A percentile compares a stretch with the other conserved stretches of the same genome.
phyloP scores from a whole-genome alignment of 2,888 invertebrate species.

The Venusia cambrica region DNA sequence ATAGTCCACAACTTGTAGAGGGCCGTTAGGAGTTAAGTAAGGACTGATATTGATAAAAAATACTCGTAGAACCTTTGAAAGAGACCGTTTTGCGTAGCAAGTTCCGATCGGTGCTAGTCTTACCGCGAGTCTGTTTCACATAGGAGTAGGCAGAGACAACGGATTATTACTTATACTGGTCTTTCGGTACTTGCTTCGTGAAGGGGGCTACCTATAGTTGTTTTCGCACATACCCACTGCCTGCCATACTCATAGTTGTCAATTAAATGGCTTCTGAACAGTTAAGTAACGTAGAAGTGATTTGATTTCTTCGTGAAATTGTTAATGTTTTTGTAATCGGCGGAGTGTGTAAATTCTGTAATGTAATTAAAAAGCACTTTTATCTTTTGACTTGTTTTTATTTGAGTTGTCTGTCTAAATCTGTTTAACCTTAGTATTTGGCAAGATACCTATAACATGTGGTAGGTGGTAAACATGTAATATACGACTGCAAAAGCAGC shows the following conservation, averaged over 20 bases:
- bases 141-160: too few species aligned
- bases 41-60: constrained; percentile 73
- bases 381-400: constrained; percentile 57
- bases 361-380: constrained; percentile 72
- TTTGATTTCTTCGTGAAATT: constrained; percentile 56
- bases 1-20: constrained; percentile 40
- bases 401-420: constrained; percentile 14
- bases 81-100: too few species aligned
- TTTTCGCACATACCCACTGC: constrained; percentile 40
- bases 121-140: too few species aligned
- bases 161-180: too few species aligned
- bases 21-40: constrained; percentile 69
- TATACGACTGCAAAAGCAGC: too few species aligned
- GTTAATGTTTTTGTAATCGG: constrained; percentile 71
- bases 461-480: too few species aligned
- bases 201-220: too few species aligned
- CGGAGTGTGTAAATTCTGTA: constrained; percentile 73
- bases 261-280: constrained; percentile 38
- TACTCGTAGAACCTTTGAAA: constrained; percentile 51
- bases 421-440: too few species aligned
- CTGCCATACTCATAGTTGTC: constrained; percentile 40
- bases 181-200: too few species aligned
- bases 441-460: too few species aligned
- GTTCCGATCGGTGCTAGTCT: too few species aligned
- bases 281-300: constrained; percentile 42